A percentile compares a stretch with the other conserved stretches of the same genome.
phyloP scores from a whole-genome alignment of 2,113 vertebrate species.

The Pristiophorus japonicus region DNA sequence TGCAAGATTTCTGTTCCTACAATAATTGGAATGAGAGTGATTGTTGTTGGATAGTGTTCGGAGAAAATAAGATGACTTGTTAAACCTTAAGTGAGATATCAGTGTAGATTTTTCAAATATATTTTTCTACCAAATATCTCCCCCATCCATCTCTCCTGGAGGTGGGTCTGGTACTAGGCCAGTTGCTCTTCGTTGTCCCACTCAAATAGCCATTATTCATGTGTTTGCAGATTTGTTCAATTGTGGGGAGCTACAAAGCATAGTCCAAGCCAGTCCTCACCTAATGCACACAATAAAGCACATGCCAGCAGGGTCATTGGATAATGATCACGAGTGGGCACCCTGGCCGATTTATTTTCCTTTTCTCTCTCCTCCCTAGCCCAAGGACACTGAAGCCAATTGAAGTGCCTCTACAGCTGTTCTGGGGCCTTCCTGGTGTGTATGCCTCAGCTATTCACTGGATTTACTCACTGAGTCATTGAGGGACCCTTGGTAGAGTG shows the following conservation, averaged over 20 bases:
- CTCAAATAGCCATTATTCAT: neutral
- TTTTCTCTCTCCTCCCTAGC: neutral
- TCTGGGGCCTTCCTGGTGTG: neutral
- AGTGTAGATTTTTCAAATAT: neutral
- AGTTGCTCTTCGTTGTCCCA: neutral
- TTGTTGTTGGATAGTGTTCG: neutral
- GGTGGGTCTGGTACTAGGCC: neutral
- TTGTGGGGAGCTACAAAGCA: too few relatives aligned
- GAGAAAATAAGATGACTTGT: neutral
- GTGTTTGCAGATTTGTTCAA: neutral
- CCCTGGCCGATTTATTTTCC: neutral
- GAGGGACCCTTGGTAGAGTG: neutral
- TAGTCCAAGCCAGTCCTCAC: neutral
- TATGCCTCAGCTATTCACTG: neutral
- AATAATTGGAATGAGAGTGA: neutral
- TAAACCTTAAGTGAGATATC: neutral
- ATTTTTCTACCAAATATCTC: neutral
- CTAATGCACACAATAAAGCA: neutral
- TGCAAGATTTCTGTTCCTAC: neutral
- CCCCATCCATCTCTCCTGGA: neutral
- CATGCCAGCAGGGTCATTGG: neutral
- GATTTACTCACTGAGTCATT: neutral
- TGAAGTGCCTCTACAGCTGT: neutral
- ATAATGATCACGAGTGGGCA: neutral
- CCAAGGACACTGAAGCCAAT: neutral